Evolutionary conservation across 2,888 invertebrate genomes (phyloP).

Genomic region (Temnothorax unifasciatus): DNA sequence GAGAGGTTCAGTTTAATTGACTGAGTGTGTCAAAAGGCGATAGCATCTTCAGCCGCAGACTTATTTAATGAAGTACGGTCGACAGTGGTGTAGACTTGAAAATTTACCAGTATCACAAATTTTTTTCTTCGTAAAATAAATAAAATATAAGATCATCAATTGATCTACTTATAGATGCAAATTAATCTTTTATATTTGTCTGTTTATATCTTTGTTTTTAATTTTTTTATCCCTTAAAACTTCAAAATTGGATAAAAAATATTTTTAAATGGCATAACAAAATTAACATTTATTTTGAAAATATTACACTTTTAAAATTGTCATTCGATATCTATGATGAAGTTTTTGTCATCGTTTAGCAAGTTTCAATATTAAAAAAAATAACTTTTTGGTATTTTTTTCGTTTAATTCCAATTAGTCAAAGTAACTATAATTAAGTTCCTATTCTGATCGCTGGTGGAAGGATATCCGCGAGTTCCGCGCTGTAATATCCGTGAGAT

Average conservation of each 20-base stretch:
- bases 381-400: background rate
- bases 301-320: background rate
- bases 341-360: background rate
- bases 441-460: background rate
- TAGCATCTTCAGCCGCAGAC: conserved; percentile 30
- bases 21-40: conserved; percentile 29
- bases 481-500: conserved; percentile 12
- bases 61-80: conserved; percentile 30
- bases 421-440: background rate
- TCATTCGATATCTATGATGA: background rate
- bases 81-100: background rate
- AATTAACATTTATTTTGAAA: background rate
- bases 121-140: background rate
- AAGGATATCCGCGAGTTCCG: conserved; percentile 4
- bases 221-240: background rate
- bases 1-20: conserved; percentile 33
- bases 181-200: background rate
- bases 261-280: conserved; percentile 2
- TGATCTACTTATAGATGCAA: background rate
- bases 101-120: background rate
- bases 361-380: background rate
- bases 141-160: background rate
- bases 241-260: background rate
- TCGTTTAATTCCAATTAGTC: background rate
- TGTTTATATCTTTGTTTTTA: background rate